A percentile compares a stretch with the other conserved stretches of the same genome.
phyloP scores from a whole-genome alignment of 53 echinoderm and acorn worm genomes.

The Paracentrotus lividus region DNA sequence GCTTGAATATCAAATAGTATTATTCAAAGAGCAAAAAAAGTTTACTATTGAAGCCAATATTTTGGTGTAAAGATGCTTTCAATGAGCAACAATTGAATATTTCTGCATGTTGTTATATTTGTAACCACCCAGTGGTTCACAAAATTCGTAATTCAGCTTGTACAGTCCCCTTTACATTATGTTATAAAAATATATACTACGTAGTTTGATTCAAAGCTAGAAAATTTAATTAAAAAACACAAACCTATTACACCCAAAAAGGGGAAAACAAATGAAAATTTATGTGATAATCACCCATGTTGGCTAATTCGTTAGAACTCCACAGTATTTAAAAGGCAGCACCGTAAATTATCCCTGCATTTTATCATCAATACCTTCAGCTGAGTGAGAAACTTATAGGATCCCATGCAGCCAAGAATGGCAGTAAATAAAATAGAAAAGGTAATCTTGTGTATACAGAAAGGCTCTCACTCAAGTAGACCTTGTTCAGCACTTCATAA shows the following conservation, averaged over 20 bases:
- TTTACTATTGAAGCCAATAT: not conserved
- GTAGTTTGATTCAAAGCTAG: not conserved
- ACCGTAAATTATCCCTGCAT: not conserved
- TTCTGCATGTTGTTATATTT: too few relatives aligned
- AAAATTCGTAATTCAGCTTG: too few relatives aligned
- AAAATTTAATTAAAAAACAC: not conserved
- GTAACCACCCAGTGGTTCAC: too few relatives aligned
- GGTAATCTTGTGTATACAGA: not conserved
- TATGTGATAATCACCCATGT: not conserved
- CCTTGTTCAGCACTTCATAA: not conserved
- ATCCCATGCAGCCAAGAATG: not conserved
- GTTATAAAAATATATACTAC: not conserved
- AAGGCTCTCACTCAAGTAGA: not conserved
- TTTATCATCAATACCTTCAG: conserved; percentile 8
- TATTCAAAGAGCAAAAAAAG: not conserved
- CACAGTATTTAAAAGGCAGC: not conserved
- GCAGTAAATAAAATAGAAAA: not conserved
- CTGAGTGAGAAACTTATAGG: not conserved
- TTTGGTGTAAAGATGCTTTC: not conserved
- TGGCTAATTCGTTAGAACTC: not conserved
- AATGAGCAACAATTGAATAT: too few relatives aligned
- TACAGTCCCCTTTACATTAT: too few relatives aligned
- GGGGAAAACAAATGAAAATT: not conserved
- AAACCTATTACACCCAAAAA: not conserved
- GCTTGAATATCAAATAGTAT: not conserved